Conservation (phyloP, 2,888 invertebrate species). For the Autographa pulchrina region DNA sequence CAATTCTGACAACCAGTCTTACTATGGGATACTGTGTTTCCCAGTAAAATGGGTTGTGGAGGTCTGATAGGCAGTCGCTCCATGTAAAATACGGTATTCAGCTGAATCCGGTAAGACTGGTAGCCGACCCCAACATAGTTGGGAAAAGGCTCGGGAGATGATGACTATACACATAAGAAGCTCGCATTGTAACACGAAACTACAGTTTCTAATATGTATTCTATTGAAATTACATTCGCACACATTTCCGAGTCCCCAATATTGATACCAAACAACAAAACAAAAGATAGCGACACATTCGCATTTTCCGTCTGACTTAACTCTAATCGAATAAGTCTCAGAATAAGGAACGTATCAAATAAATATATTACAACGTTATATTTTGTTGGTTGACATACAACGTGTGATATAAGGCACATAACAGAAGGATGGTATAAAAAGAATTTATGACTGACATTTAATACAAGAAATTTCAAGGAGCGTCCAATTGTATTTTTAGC, state of each 20-base stretch:
- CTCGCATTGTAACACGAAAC: too few species aligned
- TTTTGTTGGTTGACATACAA: not conserved
- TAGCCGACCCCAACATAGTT: too few species aligned
- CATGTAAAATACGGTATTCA: too few species aligned
- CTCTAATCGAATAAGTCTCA: constrained; percentile 7
- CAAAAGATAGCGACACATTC: not conserved
- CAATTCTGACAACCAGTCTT: too few species aligned
- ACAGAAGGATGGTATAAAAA: not conserved
- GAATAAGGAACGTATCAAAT: constrained; percentile 5
- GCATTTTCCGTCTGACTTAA: not conserved
- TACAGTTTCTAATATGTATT: not conserved
- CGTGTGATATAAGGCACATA: not conserved
- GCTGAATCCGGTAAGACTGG: too few species aligned
- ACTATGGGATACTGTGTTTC: too few species aligned
- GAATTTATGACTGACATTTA: not conserved
- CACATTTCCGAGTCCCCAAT: not conserved
- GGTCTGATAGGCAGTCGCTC: too few species aligned
- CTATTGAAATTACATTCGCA: not conserved
- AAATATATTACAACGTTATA: constrained; percentile 6
- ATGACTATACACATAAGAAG: too few species aligned
- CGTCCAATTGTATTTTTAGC: too few species aligned
- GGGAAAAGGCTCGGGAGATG: too few species aligned
- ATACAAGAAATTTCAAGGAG: not conserved
- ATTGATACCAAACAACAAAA: not conserved
- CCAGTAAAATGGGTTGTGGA: too few species aligned